phyloP scores from a whole-genome alignment of 1,140 invertebrate species.

The Helicoverpa zea region DNA sequence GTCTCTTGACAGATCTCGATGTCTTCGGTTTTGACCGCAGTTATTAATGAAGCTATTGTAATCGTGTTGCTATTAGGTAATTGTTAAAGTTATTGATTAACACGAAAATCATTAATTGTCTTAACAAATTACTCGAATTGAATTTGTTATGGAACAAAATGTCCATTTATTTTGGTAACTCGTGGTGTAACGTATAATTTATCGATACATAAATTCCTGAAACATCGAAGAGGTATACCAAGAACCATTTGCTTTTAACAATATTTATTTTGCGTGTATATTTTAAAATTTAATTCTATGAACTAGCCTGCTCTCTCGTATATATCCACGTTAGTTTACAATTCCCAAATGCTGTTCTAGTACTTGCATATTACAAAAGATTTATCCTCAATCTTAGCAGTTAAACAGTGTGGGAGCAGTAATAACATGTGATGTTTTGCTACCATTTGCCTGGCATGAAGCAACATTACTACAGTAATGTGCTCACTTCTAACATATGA shows the following conservation, averaged over 20 bases:
- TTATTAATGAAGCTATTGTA: slow-evolving; percentile 58
- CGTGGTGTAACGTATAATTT: no score
- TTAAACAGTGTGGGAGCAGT: slow-evolving; percentile 7
- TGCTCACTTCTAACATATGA: slow-evolving; percentile 9
- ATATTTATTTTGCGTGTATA: no score
- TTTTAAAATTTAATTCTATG: no score
- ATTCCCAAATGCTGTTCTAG: background rate
- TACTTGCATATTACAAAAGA: slow-evolving; percentile 29
- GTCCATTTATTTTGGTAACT: no score
- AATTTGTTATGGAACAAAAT: background rate
- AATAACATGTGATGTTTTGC: slow-evolving; percentile 29
- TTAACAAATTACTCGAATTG: background rate
- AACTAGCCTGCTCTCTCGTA: no score
- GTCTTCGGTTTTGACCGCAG: slow-evolving; percentile 56
- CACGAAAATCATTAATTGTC: slow-evolving; percentile 3
- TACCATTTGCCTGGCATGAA: slow-evolving; percentile 11
- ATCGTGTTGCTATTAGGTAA: slow-evolving; percentile 20
- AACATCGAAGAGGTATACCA: no score
- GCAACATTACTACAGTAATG: slow-evolving; percentile 21
- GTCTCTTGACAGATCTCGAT: slow-evolving; percentile 57
- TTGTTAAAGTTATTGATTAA: slow-evolving; percentile 10
- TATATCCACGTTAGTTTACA: no score
- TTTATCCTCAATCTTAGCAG: slow-evolving; percentile 33
- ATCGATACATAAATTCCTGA: no score
- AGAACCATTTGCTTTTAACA: no score